Evolutionary conservation across 1,140 invertebrate genomes (phyloP).

Genomic region (Mactra quadrangularis): DNA sequence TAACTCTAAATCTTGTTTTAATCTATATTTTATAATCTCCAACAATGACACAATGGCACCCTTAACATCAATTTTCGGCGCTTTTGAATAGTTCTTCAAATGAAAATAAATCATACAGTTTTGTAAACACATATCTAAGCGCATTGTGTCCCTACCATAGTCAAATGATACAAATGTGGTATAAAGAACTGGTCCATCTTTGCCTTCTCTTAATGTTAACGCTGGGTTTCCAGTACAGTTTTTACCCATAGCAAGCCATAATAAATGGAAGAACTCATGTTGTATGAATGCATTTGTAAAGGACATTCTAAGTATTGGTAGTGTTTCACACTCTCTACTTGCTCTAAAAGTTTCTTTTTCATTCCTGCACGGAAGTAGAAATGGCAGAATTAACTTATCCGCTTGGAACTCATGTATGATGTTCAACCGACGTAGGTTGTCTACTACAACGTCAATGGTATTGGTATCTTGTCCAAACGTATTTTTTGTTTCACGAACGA

Average conservation of each 20-base stretch:
- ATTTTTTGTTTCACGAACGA: neutral
- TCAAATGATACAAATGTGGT: neutral
- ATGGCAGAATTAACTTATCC: slow-evolving; percentile 8
- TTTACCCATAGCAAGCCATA: neutral
- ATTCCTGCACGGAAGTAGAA: neutral
- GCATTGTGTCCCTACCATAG: slow-evolving; percentile 2
- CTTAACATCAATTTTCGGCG: neutral
- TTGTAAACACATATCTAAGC: slow-evolving; percentile 10
- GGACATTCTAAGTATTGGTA: neutral
- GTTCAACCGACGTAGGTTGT: neutral
- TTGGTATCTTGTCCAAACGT: neutral
- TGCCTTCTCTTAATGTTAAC: neutral
- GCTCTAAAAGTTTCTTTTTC: neutral
- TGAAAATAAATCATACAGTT: slow-evolving; percentile 14
- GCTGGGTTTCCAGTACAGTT: no score
- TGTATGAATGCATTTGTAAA: slow-evolving; percentile 21
- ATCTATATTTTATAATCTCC: neutral
- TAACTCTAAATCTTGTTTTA: neutral
- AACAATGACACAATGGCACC: neutral
- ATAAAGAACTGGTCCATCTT: neutral
- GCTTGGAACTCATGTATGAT: slow-evolving; percentile 19
- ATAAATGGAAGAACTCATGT: slow-evolving; percentile 25
- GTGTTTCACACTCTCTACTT: neutral
- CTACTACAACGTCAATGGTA: neutral
- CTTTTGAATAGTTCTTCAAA: slow-evolving; percentile 16